Base-by-base conservation (phyloP, 2,797 vertebrate species). In the Octomys mimax region DNA sequence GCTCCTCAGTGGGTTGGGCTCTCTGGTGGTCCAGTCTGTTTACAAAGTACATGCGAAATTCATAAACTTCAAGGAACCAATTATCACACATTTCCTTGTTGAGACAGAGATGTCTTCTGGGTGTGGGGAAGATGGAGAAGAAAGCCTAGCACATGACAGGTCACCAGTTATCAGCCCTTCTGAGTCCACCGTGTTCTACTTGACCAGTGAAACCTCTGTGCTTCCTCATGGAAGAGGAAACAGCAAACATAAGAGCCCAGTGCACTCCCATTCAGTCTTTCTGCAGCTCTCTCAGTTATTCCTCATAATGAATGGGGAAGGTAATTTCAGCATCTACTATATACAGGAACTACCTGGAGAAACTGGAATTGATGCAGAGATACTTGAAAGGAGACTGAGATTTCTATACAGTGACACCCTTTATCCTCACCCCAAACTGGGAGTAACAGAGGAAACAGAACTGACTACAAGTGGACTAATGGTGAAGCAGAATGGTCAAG, bases 1-100 rank as follows among this genome's bases (percentile, higher is more conserved):
- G 4, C 7, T 86, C 68, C 49, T 91, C 70, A 36, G 16, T 86
- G 78, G 96, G 73, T 31, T 18, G 8, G 19, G 64, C 6, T 33
- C 42, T 5, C 61, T 86, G 28, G 59, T 62, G 89, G 83, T 46
- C 36, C 84, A 83, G 83, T 86, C 28, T 62, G 21, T 86, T 94
- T 84, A 92, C 93, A 96, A 95, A 94, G 91, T 88, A 57, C 68
- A 95, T 39, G 68, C 64, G 62, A 92, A 82, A 68, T 79, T 95
- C 64, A 88, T 71, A 59, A 85, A 49, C 73, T 87, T 87, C 87
- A 18, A 36, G 57, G 39, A 93, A 83, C 70, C 28, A 75, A 93
- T 33, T 93, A 61, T 85, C 71, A 91, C 78, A 79, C 5, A 54
- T 0, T 28, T 77, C 57, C 85, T 64, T 73, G 57, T 71, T 85